Evolutionary conservation across 2,797 vertebrate species (phyloP), one percentile per base, ranked within the genome.

Genomic region (Phyllotis vaccarum): DNA sequence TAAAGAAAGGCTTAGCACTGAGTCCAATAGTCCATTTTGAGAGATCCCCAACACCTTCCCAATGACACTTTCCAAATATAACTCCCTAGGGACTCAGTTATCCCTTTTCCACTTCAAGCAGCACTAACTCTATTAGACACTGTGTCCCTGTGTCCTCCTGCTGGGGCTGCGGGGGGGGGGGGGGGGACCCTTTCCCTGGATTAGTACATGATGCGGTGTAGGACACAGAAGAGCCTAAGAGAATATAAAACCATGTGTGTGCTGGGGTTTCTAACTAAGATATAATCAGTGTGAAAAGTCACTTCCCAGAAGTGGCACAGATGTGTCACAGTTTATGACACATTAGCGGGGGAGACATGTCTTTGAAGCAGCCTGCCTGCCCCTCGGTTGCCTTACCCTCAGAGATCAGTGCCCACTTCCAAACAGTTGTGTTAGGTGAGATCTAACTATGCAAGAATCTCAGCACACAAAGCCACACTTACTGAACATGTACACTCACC

Each of bases 361-460:
- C 21, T 1, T 0, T 10, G 43, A 56, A 52, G 22, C 11, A 75
- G 34, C 89, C 37, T 60, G 34, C 89, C 37, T 60, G 16, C 1
- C 29, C 81, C 34, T 88, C 68, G 8, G 6, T n/a, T 66, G 60
- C 83, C 87, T 93, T 58, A 1, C n/a, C 34, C 76, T 66, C 68
- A 86, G 58, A 95, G 76, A 72, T 34, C 34, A 7, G 0, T 52
- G 54, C 75, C 60, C 56, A 3, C 43, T 81, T 72, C 5, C 66
- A 91, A 21, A 9, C 92, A 31, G 27, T 64, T 40, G 1, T 7
- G 75, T 90, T 91, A 89, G 83, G 72, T 80, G 40, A 92, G 76
- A 79, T 29, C 31, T n/a, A 87, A 31, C 2, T 56, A 13, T 6
- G 9, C 0, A 43, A 13, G 34, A 24, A 3, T 60, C 22, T 87